phyloP scores from a whole-genome alignment of 1,140 invertebrate genomes.

The Neuroterus valhalla region DNA sequence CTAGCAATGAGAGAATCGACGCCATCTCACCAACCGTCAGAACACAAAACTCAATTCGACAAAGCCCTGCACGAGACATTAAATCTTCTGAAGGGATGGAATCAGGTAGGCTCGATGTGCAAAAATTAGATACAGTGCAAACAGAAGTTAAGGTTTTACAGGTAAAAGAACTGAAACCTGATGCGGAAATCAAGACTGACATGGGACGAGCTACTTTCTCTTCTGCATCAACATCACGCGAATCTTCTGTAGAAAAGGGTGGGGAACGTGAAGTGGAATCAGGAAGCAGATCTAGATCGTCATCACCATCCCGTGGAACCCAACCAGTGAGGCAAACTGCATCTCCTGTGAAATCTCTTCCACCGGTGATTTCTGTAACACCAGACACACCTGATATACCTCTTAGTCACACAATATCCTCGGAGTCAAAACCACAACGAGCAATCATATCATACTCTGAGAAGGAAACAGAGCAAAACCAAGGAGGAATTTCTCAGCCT shows the following conservation, averaged over 20 bases:
- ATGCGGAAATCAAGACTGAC: conserved; percentile 5
- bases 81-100: conserved; percentile 31
- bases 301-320: conserved; percentile 50
- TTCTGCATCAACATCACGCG: not conserved
- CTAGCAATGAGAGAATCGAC: conserved; percentile 55
- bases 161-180: conserved; percentile 22
- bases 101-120: not conserved
- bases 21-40: not conserved
- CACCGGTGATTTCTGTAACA: conserved; percentile 72
- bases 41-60: not conserved
- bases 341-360: conserved; percentile 68
- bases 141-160: conserved; percentile 36
- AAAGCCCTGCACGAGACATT: conserved; percentile 5
- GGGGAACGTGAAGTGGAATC: conserved; percentile 28
- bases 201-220: not conserved
- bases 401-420: conserved; percentile 31
- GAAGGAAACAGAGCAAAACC: not conserved
- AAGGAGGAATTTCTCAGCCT: too few relatives aligned
- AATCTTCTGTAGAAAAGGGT: conserved; percentile 21
- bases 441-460: conserved; percentile 64
- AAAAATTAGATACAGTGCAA: conserved; percentile 38
- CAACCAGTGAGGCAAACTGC: conserved; percentile 62
- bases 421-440: conserved; percentile 59
- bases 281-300: conserved; percentile 55
- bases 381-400: conserved; percentile 57